These are phyloP conservation scores for Drosophila sordidapex DNA, from an alignment of 2,888 invertebrate species.

Conservation along the genomic window DNA sequence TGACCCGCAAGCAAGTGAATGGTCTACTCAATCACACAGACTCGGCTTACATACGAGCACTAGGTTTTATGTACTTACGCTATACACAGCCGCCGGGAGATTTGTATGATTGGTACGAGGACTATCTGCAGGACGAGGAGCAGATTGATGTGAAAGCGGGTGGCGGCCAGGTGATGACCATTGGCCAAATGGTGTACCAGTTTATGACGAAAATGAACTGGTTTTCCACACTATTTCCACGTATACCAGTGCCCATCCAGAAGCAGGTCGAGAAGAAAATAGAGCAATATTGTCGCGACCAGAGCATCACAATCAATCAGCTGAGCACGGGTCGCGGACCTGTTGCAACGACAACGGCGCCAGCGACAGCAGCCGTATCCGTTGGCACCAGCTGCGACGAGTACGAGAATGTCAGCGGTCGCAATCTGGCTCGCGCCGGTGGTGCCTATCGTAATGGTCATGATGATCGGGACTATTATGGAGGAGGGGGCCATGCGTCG, in stretches of 20 bases:
- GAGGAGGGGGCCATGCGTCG: slow-evolving; percentile 58
- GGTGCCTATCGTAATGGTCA: slow-evolving; percentile 83
- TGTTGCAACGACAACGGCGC: slow-evolving; percentile 17
- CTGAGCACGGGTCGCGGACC: slow-evolving; percentile 70
- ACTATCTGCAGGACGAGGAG: slow-evolving; percentile 98
- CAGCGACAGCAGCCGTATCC: slow-evolving; percentile 20
- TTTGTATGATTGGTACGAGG: slow-evolving; percentile 98
- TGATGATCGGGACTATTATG: slow-evolving; percentile 78
- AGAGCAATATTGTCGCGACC: slow-evolving; percentile 87
- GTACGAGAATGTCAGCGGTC: slow-evolving; percentile 62
- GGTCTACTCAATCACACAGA: slow-evolving; percentile 97
- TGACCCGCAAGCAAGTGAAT: slow-evolving; percentile 99
- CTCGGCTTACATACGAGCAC: slow-evolving; percentile 98
- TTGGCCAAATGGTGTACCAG: slow-evolving; percentile 96
- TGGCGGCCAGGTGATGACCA: slow-evolving; percentile 95
- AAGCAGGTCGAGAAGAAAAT: slow-evolving; percentile 94
- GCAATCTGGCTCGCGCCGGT: slow-evolving; percentile 41
- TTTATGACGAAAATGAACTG: slow-evolving; percentile 98
- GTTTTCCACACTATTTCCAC: slow-evolving; percentile 99
- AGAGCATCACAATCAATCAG: slow-evolving; percentile 82
- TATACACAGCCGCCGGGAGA: slow-evolving; percentile 98
- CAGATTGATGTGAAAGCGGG: slow-evolving; percentile 99
- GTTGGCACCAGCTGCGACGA: slow-evolving; percentile 43
- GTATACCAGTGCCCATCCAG: slow-evolving; percentile 99
- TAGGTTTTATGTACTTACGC: slow-evolving; percentile 93